Percentiles rank a stretch among this genome's conserved stretches.
Conservation (phyloP, 2,888 invertebrate species). For the Ligdia adustata region DNA sequence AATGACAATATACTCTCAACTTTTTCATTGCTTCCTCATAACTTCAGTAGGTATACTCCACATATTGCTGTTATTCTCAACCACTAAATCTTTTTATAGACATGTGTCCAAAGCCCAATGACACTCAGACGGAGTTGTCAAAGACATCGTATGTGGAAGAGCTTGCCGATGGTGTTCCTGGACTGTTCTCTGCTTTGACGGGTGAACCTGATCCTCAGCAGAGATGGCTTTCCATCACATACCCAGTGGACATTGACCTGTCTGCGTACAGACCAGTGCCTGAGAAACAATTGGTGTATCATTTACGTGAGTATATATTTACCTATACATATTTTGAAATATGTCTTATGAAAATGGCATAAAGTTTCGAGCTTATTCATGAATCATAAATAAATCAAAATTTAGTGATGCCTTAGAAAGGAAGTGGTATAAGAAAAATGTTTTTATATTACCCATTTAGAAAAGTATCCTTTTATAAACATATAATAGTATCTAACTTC, state of each 20-base stretch:
- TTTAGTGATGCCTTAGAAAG: too few species aligned
- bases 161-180: slow-evolving; percentile 91
- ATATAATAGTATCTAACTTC: too few species aligned
- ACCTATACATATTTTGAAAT: too few species aligned
- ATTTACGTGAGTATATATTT: slow-evolving; percentile 88
- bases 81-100: slow-evolving; percentile 80
- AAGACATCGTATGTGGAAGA: slow-evolving; percentile 94
- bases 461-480: too few species aligned
- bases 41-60: too few species aligned
- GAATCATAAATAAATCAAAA: too few species aligned
- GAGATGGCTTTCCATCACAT: slow-evolving; percentile 94
- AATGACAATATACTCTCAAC: too few species aligned
- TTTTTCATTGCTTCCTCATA: too few species aligned
- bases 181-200: slow-evolving; percentile 92
- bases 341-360: too few species aligned
- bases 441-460: too few species aligned
- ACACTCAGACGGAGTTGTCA: slow-evolving; percentile 88
- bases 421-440: too few species aligned
- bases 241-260: slow-evolving; percentile 89
- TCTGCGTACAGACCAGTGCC: slow-evolving; percentile 86
- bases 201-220: slow-evolving; percentile 90
- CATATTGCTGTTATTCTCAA: neutral
- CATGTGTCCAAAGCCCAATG: slow-evolving; percentile 94
- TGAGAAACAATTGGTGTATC: slow-evolving; percentile 88
- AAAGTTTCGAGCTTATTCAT: too few species aligned